phyloP scores from a whole-genome alignment of 2,888 invertebrate genomes.

The Cheilosia vernalis region DNA sequence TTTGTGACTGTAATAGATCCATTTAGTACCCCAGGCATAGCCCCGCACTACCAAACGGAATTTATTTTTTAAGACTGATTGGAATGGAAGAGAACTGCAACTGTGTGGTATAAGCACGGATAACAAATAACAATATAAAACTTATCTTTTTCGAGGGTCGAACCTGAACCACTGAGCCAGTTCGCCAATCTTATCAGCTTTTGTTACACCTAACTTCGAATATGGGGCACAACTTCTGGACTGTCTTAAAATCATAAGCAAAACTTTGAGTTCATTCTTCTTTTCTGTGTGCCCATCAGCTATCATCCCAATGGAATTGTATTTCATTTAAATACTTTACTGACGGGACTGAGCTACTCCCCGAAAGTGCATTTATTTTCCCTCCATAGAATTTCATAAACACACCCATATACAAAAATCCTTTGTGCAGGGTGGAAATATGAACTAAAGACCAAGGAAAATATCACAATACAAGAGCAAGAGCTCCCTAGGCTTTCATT shows the following conservation, averaged over 20 bases:
- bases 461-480: slow-evolving; percentile 37
- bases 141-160: too few relatives aligned
- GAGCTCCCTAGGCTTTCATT: slow-evolving; percentile 63
- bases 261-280: slow-evolving; percentile 5
- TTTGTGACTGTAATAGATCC: too few relatives aligned
- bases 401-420: not conserved
- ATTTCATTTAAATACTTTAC: slow-evolving; percentile 20
- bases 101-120: too few relatives aligned
- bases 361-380: slow-evolving; percentile 49
- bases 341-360: slow-evolving; percentile 24
- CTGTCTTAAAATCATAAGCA: not conserved
- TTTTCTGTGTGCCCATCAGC: too few relatives aligned
- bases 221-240: not conserved
- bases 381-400: not conserved
- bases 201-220: not conserved
- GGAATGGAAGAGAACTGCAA: too few relatives aligned
- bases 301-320: slow-evolving; percentile 31
- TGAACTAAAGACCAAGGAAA: slow-evolving; percentile 29
- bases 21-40: too few relatives aligned
- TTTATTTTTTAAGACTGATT: too few relatives aligned
- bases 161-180: too few relatives aligned
- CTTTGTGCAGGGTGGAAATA: slow-evolving; percentile 1
- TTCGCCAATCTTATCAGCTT: too few relatives aligned
- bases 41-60: too few relatives aligned
- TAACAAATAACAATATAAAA: too few relatives aligned